phyloP scores from a whole-genome alignment of 2,888 invertebrate species.

The Microplitis deprimator region DNA sequence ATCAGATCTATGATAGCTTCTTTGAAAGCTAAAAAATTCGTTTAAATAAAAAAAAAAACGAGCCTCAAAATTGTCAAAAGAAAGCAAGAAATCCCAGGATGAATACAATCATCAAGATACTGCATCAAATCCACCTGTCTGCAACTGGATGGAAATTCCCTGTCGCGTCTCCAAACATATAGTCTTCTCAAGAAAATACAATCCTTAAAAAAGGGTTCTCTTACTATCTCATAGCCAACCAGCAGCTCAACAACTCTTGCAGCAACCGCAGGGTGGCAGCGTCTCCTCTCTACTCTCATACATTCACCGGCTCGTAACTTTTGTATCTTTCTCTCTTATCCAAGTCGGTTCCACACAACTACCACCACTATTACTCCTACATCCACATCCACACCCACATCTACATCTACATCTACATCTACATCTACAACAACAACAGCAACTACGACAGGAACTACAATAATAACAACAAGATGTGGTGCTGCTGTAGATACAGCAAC shows the following conservation, averaged over 20 bases:
- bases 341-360: no score
- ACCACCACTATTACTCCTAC: constrained; percentile 53
- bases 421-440: not conserved
- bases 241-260: not conserved
- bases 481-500: constrained; percentile 10
- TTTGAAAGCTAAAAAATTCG: no score
- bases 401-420: not conserved
- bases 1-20: no score
- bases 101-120: no score
- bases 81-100: no score
- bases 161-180: no score
- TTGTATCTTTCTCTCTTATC: not conserved
- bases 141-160: no score
- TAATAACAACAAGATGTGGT: not conserved
- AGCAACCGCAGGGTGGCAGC: constrained; percentile 13
- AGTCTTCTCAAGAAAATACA: no score
- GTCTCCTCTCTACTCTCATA: constrained; percentile 43
- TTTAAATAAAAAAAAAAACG: no score
- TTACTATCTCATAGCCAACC: not conserved
- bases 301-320: not conserved
- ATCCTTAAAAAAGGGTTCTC: no score
- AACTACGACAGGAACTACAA: not conserved
- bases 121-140: no score
- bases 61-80: no score
- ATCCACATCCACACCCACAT: constrained; percentile 27